These are phyloP conservation scores for Hycleus phaleratus DNA, from an alignment of 1,140 invertebrate species.

Conservation along the genomic window DNA sequence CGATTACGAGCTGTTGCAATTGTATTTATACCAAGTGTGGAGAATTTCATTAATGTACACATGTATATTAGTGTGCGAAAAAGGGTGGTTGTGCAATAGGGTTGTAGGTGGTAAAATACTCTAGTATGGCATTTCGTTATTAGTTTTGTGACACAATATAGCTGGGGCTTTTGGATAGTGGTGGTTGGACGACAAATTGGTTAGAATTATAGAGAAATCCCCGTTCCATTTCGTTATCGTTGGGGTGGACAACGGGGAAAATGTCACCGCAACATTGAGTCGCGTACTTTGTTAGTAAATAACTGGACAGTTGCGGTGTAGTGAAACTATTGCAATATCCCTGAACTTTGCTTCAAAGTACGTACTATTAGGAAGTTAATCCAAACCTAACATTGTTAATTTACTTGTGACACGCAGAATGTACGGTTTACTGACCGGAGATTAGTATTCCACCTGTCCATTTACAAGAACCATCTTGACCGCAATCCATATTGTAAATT, in stretches of 20 bases:
- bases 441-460: too few relatives aligned
- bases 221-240: not conserved
- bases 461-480: too few relatives aligned
- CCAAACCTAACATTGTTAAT: constrained; percentile 16
- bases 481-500: too few relatives aligned
- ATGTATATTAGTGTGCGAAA: constrained; percentile 19
- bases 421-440: too few relatives aligned
- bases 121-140: constrained; percentile 19
- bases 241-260: not conserved
- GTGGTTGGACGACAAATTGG: constrained; percentile 24
- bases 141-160: constrained; percentile 27
- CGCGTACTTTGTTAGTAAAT: constrained; percentile 20
- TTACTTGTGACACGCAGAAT: not conserved
- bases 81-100: not conserved
- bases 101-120: not conserved
- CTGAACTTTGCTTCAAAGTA: constrained; percentile 15
- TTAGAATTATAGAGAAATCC: constrained; percentile 17
- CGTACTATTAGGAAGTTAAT: constrained; percentile 16
- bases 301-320: constrained; percentile 21
- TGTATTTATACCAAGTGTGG: constrained; percentile 26
- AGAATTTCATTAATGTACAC: constrained; percentile 30
- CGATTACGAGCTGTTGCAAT: constrained; percentile 25
- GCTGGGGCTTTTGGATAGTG: not conserved
- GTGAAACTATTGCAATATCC: constrained; percentile 18
- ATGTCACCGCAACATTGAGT: constrained; percentile 18